Conservation (phyloP, 2,797 vertebrate species). For the Amazona ochrocephala region DNA sequence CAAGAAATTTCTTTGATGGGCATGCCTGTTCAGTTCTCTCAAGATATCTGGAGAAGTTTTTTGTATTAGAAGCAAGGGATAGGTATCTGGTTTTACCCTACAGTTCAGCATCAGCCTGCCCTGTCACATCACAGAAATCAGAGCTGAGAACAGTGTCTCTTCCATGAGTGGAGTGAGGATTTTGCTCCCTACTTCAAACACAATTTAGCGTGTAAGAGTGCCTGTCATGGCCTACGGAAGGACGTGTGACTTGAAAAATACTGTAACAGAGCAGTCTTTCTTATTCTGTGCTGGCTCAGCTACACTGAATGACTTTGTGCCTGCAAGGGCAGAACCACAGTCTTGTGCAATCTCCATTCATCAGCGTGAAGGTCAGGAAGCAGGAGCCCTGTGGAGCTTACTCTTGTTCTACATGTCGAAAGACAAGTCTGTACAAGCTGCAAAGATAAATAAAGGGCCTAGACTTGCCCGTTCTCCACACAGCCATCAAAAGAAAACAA, state of each 20-base stretch:
- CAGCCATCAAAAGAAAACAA: neutral
- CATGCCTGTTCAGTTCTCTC: neutral
- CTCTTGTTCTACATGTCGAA: conserved; percentile 21
- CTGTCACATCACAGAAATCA: neutral
- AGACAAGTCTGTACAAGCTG: conserved; percentile 39
- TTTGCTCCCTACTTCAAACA: neutral
- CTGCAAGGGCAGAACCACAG: conserved; percentile 34
- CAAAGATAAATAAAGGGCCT: conserved; percentile 24
- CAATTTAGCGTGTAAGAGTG: neutral
- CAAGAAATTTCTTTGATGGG: neutral
- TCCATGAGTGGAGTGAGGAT: neutral
- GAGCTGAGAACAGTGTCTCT: neutral
- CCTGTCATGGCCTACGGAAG: neutral
- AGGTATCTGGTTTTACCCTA: neutral
- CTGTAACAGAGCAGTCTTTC: neutral
- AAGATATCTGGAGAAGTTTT: neutral
- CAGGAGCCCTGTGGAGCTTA: conserved; percentile 44
- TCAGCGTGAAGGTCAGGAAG: conserved; percentile 52
- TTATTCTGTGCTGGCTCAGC: conserved; percentile 46
- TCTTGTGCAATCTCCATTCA: conserved; percentile 57
- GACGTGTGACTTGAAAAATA: neutral
- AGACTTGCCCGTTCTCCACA: neutral
- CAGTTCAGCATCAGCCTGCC: neutral
- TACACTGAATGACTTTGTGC: conserved; percentile 38
- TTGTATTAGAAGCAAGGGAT: neutral